Evolutionary conservation across 2,888 invertebrate genomes (phyloP).

Genomic region (Meiosimyza platycephala): DNA sequence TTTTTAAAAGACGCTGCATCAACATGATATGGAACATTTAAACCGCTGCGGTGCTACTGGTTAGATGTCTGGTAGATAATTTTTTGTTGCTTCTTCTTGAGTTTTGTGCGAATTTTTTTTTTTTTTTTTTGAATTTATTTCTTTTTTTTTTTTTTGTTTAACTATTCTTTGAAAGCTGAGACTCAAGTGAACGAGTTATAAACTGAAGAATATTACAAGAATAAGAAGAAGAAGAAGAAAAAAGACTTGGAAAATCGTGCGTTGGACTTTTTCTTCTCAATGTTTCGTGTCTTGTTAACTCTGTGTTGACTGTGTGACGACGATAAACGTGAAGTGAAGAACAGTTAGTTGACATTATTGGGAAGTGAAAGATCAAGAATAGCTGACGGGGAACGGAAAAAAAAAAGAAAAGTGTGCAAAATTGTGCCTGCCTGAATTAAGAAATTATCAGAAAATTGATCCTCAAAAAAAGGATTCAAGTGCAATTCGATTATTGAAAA

Average conservation of each 20-base stretch:
- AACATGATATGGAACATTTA: slow-evolving; percentile 66
- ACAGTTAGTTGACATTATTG: slow-evolving; percentile 61
- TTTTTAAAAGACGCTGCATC: slow-evolving; percentile 68
- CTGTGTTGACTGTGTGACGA: background rate
- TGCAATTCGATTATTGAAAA: no score
- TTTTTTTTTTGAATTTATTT: slow-evolving; percentile 23
- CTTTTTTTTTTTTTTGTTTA: background rate
- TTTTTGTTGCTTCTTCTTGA: slow-evolving; percentile 32
- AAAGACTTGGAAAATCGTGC: slow-evolving; percentile 27
- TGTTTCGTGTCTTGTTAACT: background rate
- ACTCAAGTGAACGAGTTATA: background rate
- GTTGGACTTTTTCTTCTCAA: background rate
- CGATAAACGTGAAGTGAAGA: slow-evolving; percentile 39
- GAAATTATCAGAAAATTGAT: background rate
- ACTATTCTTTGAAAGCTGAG: background rate
- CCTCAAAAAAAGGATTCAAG: no score
- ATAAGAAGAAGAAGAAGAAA: slow-evolving; percentile 14
- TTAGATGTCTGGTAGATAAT: slow-evolving; percentile 57
- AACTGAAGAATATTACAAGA: background rate
- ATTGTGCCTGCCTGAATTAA: no score
- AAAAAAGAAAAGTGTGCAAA: background rate
- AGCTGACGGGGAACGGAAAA: background rate
- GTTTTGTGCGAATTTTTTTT: slow-evolving; percentile 31
- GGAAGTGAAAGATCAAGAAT: slow-evolving; percentile 20
- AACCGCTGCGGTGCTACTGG: slow-evolving; percentile 64